Evolutionary conservation across 2,113 vertebrate genomes (phyloP).

Genomic region (Saimiri boliviensis): DNA sequence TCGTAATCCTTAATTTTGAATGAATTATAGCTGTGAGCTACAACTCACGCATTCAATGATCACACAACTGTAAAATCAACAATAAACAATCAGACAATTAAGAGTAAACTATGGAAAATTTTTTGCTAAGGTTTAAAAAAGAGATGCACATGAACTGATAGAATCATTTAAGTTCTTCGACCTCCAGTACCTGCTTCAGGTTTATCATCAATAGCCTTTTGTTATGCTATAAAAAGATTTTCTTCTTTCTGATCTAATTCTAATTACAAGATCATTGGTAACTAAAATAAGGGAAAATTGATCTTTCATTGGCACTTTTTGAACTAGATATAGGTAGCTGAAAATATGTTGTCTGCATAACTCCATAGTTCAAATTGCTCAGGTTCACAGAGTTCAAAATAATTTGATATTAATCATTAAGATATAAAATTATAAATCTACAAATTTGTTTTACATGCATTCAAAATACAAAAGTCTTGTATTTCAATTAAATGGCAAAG

Average conservation of each 20-base stretch:
- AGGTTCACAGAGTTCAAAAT: not conserved
- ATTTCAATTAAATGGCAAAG: not conserved
- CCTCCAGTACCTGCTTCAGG: not conserved
- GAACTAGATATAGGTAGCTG: not conserved
- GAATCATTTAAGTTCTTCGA: conserved; percentile 4
- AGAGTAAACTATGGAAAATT: not conserved
- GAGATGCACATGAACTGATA: not conserved
- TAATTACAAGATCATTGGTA: conserved; percentile 30
- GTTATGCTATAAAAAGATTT: not conserved
- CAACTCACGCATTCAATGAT: not conserved
- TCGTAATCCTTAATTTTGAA: not conserved
- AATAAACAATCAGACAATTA: not conserved
- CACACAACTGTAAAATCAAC: not conserved
- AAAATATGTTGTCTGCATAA: not conserved
- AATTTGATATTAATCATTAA: conserved; percentile 35
- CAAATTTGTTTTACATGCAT: not conserved
- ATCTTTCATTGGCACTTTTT: conserved; percentile 35
- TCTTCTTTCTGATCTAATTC: conserved; percentile 25
- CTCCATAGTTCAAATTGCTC: not conserved
- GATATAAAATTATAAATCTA: conserved; percentile 30
- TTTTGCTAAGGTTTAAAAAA: conserved; percentile 38
- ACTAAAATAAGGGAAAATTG: conserved; percentile 28
- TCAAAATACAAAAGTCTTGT: not conserved
- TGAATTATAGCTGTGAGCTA: not conserved
- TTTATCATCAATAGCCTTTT: not conserved